Base-by-base conservation (phyloP, 2,888 invertebrate genomes). In the Eueremaeus valkanovi region DNA sequence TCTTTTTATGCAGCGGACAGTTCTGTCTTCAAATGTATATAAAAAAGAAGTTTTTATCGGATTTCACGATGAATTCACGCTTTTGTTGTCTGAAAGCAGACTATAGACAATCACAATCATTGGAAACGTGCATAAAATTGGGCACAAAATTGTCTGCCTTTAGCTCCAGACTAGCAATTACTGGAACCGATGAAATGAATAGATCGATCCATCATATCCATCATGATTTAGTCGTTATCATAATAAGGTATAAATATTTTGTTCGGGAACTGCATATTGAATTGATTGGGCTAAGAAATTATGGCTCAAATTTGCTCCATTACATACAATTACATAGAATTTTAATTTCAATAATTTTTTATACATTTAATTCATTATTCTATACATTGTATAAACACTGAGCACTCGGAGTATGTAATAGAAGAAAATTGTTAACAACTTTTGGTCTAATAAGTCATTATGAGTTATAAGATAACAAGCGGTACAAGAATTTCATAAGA, bases 91-190 rank as follows among this genome's bases (percentile, higher is more conserved):
- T 42, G 2, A 63, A 68, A 8, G 18, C 68, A 68, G 21, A 68
- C 24, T 68, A 24, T 40, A 42, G 42, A 40, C 45, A 8, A 66
- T 66, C 40, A 36, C 68, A 68, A 68, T 42, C 33, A 68, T 21
- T 68, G 68, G 36, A 68, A 42, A 68, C 68, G 42, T 42, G 68
- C 42, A 68, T 40, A 68, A 68, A 68, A 68, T 68, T 68, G 68
- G 36, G 16, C 68, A 36, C 68, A 68, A 24, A 42, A 68, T 68
- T 40, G 68, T 42, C 27, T 68, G 68, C 36, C 16, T 68, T 68
- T 24, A 16, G n/a, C 8, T 16, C 21, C 13, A 42, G 68, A 68
- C 24, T 27, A 68, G 13, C 68, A 68, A 68, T 68, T 68, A 68
- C 42, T 42, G 24, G 21, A 68, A 40, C 5, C n/a, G 40, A 33